A percentile compares a stretch with the other conserved stretches of the same genome.
Evolutionary conservation across 2,113 vertebrate genomes (phyloP).

Genomic region (Eretmochelys imbricata): DNA sequence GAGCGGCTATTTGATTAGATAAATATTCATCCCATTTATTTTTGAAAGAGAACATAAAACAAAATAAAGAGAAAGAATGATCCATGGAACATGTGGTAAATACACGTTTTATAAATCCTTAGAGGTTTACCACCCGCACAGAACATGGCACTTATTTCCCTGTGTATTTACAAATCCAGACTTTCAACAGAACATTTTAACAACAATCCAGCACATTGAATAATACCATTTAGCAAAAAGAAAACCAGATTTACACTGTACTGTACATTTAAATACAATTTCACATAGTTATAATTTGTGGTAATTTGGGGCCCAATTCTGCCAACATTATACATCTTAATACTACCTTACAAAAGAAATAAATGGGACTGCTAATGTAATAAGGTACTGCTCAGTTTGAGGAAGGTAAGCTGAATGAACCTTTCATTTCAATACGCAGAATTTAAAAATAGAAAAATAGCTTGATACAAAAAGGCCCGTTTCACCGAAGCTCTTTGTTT

Average conservation of each 20-base stretch:
- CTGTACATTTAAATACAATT: constrained; percentile 15
- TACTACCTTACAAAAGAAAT: constrained; percentile 15
- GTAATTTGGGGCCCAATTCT: constrained; percentile 24
- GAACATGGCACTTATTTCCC: constrained; percentile 20
- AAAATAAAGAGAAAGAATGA: background rate
- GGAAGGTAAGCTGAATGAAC: constrained; percentile 23
- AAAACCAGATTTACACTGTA: background rate
- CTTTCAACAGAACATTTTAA: constrained; percentile 7
- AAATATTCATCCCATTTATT: constrained; percentile 61
- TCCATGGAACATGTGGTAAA: background rate
- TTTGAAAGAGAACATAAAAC: constrained; percentile 54
- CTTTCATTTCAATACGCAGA: background rate
- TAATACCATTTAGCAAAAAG: background rate
- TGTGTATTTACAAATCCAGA: constrained; percentile 6
- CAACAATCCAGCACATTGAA: background rate
- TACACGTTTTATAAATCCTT: constrained; percentile 61
- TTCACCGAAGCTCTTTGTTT: constrained; percentile 23
- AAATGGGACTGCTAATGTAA: background rate
- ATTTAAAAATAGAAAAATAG: constrained; percentile 8
- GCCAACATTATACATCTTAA: background rate
- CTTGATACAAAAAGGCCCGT: background rate
- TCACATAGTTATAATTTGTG: background rate
- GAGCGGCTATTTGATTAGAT: constrained; percentile 49
- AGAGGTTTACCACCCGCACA: background rate
- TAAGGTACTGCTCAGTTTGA: background rate